A percentile compares a stretch with the other conserved stretches of the same genome.
Evolutionary conservation across 2,113 vertebrate genomes (phyloP).

Genomic region (Echinops telfairi): DNA sequence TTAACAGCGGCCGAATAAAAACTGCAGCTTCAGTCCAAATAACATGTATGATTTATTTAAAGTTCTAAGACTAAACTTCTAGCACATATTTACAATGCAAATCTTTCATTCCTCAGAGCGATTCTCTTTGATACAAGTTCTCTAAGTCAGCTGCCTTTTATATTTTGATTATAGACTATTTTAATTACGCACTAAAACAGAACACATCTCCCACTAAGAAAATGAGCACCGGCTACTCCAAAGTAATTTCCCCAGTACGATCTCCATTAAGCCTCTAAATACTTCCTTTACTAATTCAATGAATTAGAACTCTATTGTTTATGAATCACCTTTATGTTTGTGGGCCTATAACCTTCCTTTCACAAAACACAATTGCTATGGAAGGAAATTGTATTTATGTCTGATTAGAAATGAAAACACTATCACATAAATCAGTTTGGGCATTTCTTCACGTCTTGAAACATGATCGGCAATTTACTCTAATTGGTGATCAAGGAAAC

Average conservation of each 20-base stretch:
- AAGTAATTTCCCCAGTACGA: constrained; percentile 95
- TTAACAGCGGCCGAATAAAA: constrained; percentile 75
- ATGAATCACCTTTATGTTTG: constrained; percentile 89
- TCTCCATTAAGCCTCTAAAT: constrained; percentile 97
- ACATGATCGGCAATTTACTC: constrained; percentile 96
- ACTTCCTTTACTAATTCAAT: constrained; percentile 97
- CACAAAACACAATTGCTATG: constrained; percentile 91
- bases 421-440: constrained; percentile 90
- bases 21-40: constrained; percentile 60
- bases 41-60: constrained; percentile 73
- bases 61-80: constrained; percentile 66
- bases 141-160: constrained; percentile 87
- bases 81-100: constrained; percentile 64
- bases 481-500: constrained; percentile 99
- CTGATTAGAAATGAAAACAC: constrained; percentile 92
- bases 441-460: constrained; percentile 94
- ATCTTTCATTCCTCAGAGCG: constrained; percentile 62
- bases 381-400: constrained; percentile 94
- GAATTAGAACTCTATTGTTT: constrained; percentile 96
- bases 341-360: constrained; percentile 88
- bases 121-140: constrained; percentile 72
- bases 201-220: constrained; percentile 87
- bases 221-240: constrained; percentile 88
- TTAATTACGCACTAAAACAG: constrained; percentile 89
- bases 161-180: constrained; percentile 88